Percentiles rank a stretch among this genome's conserved stretches.
Conservation (phyloP, 1,140 invertebrate species). For the Bombus huntii region DNA sequence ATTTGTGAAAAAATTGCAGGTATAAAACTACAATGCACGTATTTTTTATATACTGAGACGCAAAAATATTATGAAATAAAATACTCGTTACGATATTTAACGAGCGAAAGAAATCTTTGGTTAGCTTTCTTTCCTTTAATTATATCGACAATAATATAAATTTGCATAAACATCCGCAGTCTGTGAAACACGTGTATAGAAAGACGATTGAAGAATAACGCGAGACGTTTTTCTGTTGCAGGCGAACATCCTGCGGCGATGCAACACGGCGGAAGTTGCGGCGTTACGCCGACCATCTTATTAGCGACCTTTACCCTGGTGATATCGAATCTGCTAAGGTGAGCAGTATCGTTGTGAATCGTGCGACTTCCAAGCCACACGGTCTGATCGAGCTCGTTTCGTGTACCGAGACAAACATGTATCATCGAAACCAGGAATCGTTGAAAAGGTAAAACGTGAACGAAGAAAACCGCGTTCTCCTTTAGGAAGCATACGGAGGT, state of each 20-base stretch:
- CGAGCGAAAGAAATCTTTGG: not conserved
- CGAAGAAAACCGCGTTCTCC: not conserved
- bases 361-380: constrained; percentile 14
- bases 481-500: not conserved
- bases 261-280: constrained; percentile 83
- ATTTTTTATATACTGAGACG: no score
- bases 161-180: no score
- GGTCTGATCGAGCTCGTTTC: constrained; percentile 13
- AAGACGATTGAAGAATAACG: not conserved
- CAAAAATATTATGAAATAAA: no score
- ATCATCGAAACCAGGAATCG: not conserved
- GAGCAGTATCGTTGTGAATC: constrained; percentile 71
- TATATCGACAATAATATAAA: no score
- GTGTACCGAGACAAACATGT: not conserved
- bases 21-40: no score
- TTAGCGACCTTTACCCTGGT: constrained; percentile 74
- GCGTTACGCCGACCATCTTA: constrained; percentile 73
- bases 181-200: no score
- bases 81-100: not conserved
- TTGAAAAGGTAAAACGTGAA: not conserved
- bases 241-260: constrained; percentile 85
- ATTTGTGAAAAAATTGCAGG: no score
- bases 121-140: no score
- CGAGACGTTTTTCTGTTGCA: constrained; percentile 69
- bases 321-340: constrained; percentile 78